Conservation (phyloP, 2,797 vertebrate genomes). For the Takifugu rubripes region DNA sequence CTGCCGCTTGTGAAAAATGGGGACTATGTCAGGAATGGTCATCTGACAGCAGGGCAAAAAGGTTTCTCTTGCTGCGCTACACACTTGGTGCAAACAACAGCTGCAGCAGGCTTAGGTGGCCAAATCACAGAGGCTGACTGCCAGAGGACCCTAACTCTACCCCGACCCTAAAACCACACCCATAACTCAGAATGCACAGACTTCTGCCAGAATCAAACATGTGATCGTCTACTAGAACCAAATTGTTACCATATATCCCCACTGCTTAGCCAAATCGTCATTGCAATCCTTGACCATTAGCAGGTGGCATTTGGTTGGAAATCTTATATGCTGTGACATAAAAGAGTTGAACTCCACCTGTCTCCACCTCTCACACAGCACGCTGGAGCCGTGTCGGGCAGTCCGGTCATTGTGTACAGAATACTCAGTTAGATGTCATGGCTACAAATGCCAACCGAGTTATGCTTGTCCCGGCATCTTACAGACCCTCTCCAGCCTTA, state of each 20-base stretch:
- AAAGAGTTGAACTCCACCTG: constrained; percentile 73
- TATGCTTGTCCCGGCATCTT: constrained; percentile 71
- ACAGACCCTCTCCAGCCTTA: constrained; percentile 66
- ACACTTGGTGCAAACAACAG: constrained; percentile 78
- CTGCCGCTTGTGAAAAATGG: constrained; percentile 65
- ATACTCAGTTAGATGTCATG: constrained; percentile 69
- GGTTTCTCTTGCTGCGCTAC: constrained; percentile 53
- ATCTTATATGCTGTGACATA: constrained; percentile 22
- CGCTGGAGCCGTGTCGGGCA: constrained; percentile 67
- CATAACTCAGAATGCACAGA: constrained; percentile 25
- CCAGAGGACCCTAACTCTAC: constrained; percentile 40
- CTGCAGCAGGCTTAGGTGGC: constrained; percentile 64
- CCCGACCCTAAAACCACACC: constrained; percentile 38
- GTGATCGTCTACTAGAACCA: constrained; percentile 14
- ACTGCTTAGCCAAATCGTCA: background rate
- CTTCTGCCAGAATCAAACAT: background rate
- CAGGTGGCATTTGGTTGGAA: constrained; percentile 10
- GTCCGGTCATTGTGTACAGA: constrained; percentile 66
- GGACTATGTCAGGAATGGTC: constrained; percentile 72
- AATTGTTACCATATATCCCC: constrained; percentile 2
- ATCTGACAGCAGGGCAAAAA: constrained; percentile 64
- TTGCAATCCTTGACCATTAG: background rate
- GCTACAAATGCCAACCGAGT: constrained; percentile 67
- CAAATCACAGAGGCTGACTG: constrained; percentile 55
- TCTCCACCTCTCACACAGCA: constrained; percentile 60